Base-by-base conservation (phyloP, 2,888 invertebrate species). In the Venusia cambrica region DNA sequence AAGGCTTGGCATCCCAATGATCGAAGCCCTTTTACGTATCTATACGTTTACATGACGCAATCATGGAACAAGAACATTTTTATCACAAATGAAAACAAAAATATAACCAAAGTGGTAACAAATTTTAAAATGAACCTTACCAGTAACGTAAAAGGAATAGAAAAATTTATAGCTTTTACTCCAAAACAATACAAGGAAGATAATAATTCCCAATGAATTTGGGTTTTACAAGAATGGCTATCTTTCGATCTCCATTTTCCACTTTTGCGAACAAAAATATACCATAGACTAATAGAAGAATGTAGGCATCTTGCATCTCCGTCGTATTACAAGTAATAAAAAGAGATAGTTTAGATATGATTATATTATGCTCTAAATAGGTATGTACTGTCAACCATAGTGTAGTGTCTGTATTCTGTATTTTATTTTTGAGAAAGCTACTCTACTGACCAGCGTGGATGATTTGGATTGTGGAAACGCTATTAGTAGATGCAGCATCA, bases 11-110 rank as follows among this genome's bases (percentile, higher is more conserved):
- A 43, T 25, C 18, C 25, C 24, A 22, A 16, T 43, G 58, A 60
- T 54, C 54, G 40, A 53, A 50, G 47, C 54, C 65, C 51, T 58
- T 61, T 54, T 57, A 54, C 63, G 60, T 67, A 73, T 54, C 65
- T 73, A 70, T 71, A 72, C 67, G 64, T 73, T 79, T 77, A 75
- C 74, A 76, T 87, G 85, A 87, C 87, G 85, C 87, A 87, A 87
- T 87, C 85, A 74, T 54, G 69, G 57, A 71, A 79, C 62, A 10
- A 59, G 73, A 74, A 61, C 74, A 62, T 71, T 70, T 71, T 73
- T 60, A 64, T 65, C 66, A 66, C 63, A 60, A 68, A 78, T 68
- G 73, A 83, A 80, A 80, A 83, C 77, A 80, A 73, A 67, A 72
- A 73, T 74, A 78, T 78, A 78, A 77, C 74, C 75, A 76, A 76